Evolutionary conservation across 2,888 invertebrate genomes (phyloP).

Genomic region (Campopleginae sp.): DNA sequence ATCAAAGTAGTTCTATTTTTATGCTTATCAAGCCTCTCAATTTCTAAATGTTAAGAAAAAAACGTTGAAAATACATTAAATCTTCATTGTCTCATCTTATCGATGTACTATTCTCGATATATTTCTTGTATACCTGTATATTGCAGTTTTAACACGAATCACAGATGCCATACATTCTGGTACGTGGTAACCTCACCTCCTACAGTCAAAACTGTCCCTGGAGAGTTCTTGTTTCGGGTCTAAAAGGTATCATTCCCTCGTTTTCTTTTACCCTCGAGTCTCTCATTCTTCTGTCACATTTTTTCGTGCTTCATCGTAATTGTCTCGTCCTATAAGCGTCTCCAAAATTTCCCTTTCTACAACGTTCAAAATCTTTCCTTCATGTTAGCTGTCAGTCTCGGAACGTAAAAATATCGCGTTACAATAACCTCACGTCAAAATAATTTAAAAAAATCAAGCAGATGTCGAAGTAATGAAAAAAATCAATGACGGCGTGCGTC

Average conservation of each 20-base stretch:
- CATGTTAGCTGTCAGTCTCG: too few relatives aligned
- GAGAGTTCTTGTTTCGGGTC: slow-evolving; percentile 94
- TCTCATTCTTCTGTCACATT: background rate
- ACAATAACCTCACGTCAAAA: too few relatives aligned
- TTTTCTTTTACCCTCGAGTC: slow-evolving; percentile 39
- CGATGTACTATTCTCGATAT: slow-evolving; percentile 10
- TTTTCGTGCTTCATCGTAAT: slow-evolving; percentile 6
- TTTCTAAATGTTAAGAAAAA: slow-evolving; percentile 13
- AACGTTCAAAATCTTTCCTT: too few relatives aligned
- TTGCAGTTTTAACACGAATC: slow-evolving; percentile 72
- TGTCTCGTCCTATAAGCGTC: background rate
- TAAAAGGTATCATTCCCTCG: slow-evolving; percentile 88
- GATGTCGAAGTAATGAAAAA: too few relatives aligned
- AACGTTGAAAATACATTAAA: background rate
- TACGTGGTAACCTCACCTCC: slow-evolving; percentile 94
- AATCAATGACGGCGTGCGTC: too few relatives aligned
- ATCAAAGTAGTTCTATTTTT: slow-evolving; percentile 17
- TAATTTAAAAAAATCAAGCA: too few relatives aligned
- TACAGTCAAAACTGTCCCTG: slow-evolving; percentile 95
- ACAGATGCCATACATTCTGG: slow-evolving; percentile 95
- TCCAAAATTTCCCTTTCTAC: background rate
- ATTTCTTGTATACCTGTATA: slow-evolving; percentile 64
- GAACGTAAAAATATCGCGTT: too few relatives aligned
- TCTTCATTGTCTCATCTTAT: background rate
- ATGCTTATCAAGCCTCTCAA: slow-evolving; percentile 18